Percentiles rank a stretch among this genome's conserved stretches.
Evolutionary conservation across 2,113 vertebrate genomes (phyloP).

Genomic region (Pseudolaguvia tuberculata): DNA sequence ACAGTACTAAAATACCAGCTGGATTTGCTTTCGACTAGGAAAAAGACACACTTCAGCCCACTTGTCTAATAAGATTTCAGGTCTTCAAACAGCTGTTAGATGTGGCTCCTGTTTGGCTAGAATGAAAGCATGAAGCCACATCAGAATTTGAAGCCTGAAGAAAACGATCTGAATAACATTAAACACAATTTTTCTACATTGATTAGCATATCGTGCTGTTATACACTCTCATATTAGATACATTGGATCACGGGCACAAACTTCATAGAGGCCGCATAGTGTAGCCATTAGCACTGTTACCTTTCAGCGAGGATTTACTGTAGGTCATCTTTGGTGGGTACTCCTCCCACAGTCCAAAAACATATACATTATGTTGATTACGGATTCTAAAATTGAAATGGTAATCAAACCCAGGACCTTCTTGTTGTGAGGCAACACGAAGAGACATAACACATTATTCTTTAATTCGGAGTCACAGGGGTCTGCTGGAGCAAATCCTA

Average conservation of each 20-base stretch:
- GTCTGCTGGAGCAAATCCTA: too few relatives aligned
- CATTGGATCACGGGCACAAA: background rate
- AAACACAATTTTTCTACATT: background rate
- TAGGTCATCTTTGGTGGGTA: too few relatives aligned
- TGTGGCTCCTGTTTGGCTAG: background rate
- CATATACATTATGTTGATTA: too few relatives aligned
- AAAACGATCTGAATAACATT: background rate
- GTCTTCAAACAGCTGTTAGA: background rate
- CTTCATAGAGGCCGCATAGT: too few relatives aligned
- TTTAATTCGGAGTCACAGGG: too few relatives aligned
- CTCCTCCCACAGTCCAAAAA: too few relatives aligned
- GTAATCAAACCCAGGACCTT: too few relatives aligned
- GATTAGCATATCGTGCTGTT: background rate
- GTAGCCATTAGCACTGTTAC: too few relatives aligned
- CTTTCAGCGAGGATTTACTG: too few relatives aligned
- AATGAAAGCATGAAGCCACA: background rate
- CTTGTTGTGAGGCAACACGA: too few relatives aligned
- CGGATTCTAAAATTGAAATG: too few relatives aligned
- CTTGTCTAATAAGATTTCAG: background rate
- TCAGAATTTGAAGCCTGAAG: background rate
- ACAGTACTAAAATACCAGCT: background rate
- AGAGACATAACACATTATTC: too few relatives aligned
- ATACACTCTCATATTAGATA: background rate
- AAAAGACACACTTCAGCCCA: background rate
- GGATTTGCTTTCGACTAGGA: background rate